phyloP scores from a whole-genome alignment of 64 coral and sea anemone genomes.

The Stichodactyla mertensii region DNA sequence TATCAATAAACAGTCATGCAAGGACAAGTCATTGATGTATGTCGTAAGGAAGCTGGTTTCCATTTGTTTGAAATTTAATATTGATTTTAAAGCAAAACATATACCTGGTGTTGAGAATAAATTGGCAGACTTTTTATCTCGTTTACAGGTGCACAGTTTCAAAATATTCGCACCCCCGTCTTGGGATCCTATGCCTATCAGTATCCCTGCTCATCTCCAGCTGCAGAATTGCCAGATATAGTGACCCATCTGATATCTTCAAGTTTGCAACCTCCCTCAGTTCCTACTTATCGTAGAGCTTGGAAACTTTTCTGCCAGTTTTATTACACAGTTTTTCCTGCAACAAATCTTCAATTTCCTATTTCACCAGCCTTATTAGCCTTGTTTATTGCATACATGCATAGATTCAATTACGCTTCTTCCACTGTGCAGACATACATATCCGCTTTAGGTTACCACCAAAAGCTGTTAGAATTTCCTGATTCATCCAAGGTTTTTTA shows the following conservation, averaged over 20 bases:
- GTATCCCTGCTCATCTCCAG: neutral
- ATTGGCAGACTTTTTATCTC: neutral
- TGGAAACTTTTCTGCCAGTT: conserved; percentile 14
- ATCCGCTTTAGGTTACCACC: conserved; percentile 36
- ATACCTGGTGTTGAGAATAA: neutral
- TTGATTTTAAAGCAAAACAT: neutral
- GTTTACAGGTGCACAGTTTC: conserved; percentile 14
- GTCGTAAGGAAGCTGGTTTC: neutral
- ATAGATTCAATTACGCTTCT: neutral
- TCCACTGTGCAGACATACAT: neutral
- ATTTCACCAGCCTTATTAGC: no score
- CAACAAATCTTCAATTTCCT: neutral
- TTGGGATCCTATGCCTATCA: neutral
- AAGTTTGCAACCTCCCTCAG: neutral
- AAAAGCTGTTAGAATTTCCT: conserved; percentile 4
- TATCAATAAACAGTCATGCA: neutral
- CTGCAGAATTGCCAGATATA: neutral
- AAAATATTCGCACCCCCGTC: neutral
- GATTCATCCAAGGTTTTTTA: conserved; percentile 5
- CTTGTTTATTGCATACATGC: no score
- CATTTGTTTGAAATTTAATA: neutral
- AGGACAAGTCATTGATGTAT: neutral
- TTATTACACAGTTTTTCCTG: neutral
- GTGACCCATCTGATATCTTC: neutral
- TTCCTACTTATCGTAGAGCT: neutral